Percentiles rank a stretch among this genome's conserved stretches.
Conservation (phyloP, 2,888 invertebrate species). For the Cinara cedri region DNA sequence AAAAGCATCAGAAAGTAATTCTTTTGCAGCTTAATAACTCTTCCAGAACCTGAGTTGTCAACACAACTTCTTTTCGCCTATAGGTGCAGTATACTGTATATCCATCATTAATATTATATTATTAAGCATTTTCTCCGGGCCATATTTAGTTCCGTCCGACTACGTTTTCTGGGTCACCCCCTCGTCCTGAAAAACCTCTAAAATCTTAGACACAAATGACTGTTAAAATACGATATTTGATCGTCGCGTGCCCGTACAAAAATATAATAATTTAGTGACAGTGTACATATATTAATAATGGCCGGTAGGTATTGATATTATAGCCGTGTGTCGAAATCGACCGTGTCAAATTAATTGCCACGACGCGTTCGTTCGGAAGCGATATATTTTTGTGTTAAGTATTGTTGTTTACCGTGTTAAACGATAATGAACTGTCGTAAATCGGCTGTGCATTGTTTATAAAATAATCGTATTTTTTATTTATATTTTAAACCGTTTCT, state of each 20-base stretch:
- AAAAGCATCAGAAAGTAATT: too few relatives aligned
- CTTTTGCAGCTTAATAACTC: too few relatives aligned
- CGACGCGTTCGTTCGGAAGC: not conserved
- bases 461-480: not conserved
- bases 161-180: too few relatives aligned
- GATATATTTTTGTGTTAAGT: not conserved
- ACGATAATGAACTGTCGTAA: constrained; percentile 33
- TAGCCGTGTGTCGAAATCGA: not conserved
- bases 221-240: too few relatives aligned
- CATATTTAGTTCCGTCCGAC: too few relatives aligned
- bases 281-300: not conserved
- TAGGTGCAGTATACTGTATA: too few relatives aligned
- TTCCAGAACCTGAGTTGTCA: too few relatives aligned
- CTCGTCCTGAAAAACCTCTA: too few relatives aligned
- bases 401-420: constrained; percentile 35
- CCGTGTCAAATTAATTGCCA: constrained; percentile 45
- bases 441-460: not conserved
- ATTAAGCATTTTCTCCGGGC: too few relatives aligned
- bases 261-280: not conserved
- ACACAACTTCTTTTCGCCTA: too few relatives aligned
- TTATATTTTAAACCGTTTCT: not conserved
- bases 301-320: not conserved
- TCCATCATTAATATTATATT: too few relatives aligned
- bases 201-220: too few relatives aligned
- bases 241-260: not conserved